A percentile compares a stretch with the other conserved stretches of the same genome.
These are phyloP conservation scores for Bucorvus abyssinicus DNA, from an alignment of 2,797 vertebrate genomes.

Conservation along the genomic window DNA sequence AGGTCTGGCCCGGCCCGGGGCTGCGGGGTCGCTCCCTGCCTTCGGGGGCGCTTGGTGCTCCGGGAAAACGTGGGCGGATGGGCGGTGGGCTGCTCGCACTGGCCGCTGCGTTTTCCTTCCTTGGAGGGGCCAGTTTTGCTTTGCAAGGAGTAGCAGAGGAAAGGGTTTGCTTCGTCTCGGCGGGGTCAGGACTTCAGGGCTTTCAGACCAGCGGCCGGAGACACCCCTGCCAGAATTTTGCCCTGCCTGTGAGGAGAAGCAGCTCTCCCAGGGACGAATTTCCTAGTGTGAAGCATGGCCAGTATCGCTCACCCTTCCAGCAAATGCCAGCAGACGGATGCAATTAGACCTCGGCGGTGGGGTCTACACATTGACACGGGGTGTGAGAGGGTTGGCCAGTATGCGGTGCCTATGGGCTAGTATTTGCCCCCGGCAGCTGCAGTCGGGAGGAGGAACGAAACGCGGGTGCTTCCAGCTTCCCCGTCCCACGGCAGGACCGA, in stretches of 20 bases:
- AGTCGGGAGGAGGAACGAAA: background rate
- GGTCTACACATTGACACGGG: background rate
- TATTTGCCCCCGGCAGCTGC: background rate
- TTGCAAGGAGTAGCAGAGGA: background rate
- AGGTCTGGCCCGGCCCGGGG: too few species aligned
- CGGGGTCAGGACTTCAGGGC: background rate
- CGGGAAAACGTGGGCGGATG: background rate
- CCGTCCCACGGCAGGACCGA: background rate
- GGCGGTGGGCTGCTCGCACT: background rate
- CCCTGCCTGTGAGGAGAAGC: background rate
- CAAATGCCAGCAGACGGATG: conserved; percentile 15
- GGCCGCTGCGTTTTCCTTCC: background rate
- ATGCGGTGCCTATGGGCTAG: background rate
- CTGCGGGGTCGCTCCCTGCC: background rate
- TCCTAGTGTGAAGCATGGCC: background rate
- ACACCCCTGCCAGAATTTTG: background rate
- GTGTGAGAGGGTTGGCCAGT: background rate
- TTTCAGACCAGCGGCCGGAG: background rate
- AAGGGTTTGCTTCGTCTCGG: background rate
- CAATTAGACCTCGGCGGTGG: background rate
- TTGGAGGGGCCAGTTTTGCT: background rate
- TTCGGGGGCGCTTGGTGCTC: background rate
- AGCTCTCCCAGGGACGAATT: background rate
- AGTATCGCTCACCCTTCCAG: background rate
- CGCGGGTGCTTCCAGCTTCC: background rate